Base-by-base conservation (phyloP, 35 echinoderm and acorn worm species). In the Apostichopus japonicus region DNA sequence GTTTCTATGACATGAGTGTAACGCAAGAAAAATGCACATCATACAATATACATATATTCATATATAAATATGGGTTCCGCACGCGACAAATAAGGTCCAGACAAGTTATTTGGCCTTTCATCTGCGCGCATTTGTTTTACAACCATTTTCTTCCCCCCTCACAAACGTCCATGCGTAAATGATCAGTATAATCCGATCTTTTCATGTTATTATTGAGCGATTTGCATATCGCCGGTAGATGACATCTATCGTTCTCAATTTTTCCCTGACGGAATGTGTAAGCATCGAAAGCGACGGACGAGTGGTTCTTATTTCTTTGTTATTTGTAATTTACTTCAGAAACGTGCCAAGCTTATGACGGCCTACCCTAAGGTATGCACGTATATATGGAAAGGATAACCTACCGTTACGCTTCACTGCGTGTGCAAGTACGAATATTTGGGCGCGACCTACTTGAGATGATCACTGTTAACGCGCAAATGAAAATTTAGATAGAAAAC, bases 381-480 rank as follows among this genome's bases (percentile, higher is more conserved):
- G 27, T 52, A n/a, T 55, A 83, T 81, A 7, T 54, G 33, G 54
- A 54, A 55, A 44, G 52, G 79, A 83, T 83, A 57, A 55, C 81
- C 21, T 3, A 24, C 61, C 55, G 81, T 57, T 58, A 84, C 56
- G 81, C 81, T 56, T 84, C 54, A 24, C n/a, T 59, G 81, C 54
- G 13, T 55, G 53, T 51, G 81, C 81, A 84, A 58, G 54, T 6
- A 84, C 54, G 81, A 57, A 84, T n/a, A 54, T 84, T 84, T 57
- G 55, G 56, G 53, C n/a, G 54, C 81, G 81, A 84, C 81, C 81
- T 84, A 84, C 54, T 84, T 84, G 53, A 57, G 81, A 84, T 57
- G 22, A 84, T 84, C 56, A 84, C 81, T 59, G 81, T 84, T 57
- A 84, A 84, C 81, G 81, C 81, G 81, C 81, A 84, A 55, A 80